Evolutionary conservation across 2,888 invertebrate species (phyloP).

Genomic region (Lasioglossum morio): DNA sequence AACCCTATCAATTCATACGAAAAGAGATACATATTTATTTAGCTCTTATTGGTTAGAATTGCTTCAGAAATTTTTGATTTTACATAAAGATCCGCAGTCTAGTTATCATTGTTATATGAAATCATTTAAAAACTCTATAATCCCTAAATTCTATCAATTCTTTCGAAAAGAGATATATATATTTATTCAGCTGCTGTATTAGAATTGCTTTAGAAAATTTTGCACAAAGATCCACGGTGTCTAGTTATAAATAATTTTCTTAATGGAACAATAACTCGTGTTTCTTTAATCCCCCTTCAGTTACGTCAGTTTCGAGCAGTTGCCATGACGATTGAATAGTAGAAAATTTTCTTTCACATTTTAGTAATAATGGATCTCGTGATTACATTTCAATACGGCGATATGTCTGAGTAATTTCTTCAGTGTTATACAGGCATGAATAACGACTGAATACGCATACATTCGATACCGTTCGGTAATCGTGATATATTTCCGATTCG

Average conservation of each 20-base stretch:
- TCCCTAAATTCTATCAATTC: background rate
- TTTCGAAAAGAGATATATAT: background rate
- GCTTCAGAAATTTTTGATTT: background rate
- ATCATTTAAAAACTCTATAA: background rate
- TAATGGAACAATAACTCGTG: background rate
- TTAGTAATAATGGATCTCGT: background rate
- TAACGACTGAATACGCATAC: background rate
- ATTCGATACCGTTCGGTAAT: background rate
- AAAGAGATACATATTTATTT: too few species aligned
- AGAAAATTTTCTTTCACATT: background rate
- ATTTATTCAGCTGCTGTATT: background rate
- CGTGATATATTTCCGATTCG: constrained; percentile 12
- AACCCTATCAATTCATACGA: too few species aligned
- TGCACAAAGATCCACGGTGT: too few species aligned
- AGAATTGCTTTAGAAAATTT: background rate
- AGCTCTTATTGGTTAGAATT: background rate
- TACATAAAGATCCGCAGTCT: too few species aligned
- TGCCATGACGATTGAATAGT: background rate
- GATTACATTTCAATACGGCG: background rate
- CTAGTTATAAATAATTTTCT: too few species aligned
- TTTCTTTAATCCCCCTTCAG: background rate
- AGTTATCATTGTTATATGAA: background rate
- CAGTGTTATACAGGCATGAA: background rate
- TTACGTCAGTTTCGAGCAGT: background rate
- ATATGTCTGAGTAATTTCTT: background rate